phyloP scores from a whole-genome alignment of 2,797 vertebrate species.

The Lagodon rhomboides region DNA sequence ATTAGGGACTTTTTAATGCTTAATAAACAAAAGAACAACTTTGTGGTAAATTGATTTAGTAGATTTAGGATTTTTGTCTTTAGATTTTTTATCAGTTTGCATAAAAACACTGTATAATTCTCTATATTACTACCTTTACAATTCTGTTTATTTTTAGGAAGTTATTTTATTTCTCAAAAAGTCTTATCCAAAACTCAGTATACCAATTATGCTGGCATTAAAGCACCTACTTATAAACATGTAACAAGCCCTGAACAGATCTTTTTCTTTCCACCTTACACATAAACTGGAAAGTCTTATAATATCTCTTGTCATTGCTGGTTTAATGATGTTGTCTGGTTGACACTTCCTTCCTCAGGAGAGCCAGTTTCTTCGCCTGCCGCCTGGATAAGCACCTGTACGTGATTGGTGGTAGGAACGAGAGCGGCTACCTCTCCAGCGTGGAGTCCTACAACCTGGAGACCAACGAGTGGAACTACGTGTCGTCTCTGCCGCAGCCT shows the following conservation, averaged over 20 bases:
- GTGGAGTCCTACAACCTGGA: conserved; percentile 99
- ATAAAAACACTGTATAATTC: neutral
- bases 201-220: neutral
- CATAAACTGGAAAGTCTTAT: neutral
- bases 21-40: no score
- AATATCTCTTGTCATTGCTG: conserved; percentile 24
- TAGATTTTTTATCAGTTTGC: neutral
- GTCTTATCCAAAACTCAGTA: neutral
- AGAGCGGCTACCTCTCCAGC: conserved; percentile 97
- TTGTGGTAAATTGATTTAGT: neutral
- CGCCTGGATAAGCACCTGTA: conserved; percentile 97
- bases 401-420: conserved; percentile 97
- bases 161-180: neutral
- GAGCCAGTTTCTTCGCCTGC: conserved; percentile 99
- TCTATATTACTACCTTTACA: neutral
- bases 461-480: conserved; percentile 98
- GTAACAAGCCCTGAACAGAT: neutral
- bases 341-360: conserved; percentile 86
- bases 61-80: neutral
- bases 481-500: conserved; percentile 95
- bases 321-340: conserved; percentile 70
- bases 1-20: no score
- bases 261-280: neutral
- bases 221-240: neutral
- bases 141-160: neutral